phyloP scores from a whole-genome alignment of 2,888 invertebrate genomes.

The Clivina fossor region DNA sequence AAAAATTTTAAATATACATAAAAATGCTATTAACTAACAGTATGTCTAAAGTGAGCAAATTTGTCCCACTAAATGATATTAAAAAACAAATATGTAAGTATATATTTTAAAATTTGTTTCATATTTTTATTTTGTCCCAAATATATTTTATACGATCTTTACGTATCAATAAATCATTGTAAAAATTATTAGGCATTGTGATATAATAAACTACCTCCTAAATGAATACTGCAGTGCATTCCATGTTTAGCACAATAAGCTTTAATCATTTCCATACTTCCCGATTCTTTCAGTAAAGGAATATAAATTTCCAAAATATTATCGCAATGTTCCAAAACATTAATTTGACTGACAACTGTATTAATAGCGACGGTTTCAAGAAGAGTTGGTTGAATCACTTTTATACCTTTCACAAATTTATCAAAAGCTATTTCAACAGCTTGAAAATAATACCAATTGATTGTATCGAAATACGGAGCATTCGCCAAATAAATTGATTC shows the following conservation, averaged over 20 bases:
- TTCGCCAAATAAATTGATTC: constrained; percentile 50
- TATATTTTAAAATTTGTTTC: no score
- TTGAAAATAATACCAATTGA: constrained; percentile 49
- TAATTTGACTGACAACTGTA: constrained; percentile 44
- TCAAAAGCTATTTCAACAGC: constrained; percentile 47
- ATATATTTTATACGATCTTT: no score
- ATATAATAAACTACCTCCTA: no score
- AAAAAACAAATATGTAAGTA: no score
- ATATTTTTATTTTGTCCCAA: no score
- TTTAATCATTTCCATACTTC: constrained; percentile 45
- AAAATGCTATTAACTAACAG: no score
- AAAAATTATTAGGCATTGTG: not conserved
- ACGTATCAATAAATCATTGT: not conserved
- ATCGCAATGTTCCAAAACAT: constrained; percentile 47
- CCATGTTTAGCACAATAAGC: constrained; percentile 50
- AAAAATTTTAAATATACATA: no score
- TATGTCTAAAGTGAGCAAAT: no score
- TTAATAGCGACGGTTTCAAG: constrained; percentile 38
- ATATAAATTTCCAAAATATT: constrained; percentile 48
- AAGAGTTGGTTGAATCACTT: constrained; percentile 32
- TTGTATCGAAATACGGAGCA: constrained; percentile 48
- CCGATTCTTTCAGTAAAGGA: constrained; percentile 46
- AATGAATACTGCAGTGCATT: constrained; percentile 41
- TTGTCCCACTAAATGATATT: no score
- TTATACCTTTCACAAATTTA: constrained; percentile 43